phyloP scores from a whole-genome alignment of 2,888 invertebrate genomes.

The Pantelozetes paolii region DNA sequence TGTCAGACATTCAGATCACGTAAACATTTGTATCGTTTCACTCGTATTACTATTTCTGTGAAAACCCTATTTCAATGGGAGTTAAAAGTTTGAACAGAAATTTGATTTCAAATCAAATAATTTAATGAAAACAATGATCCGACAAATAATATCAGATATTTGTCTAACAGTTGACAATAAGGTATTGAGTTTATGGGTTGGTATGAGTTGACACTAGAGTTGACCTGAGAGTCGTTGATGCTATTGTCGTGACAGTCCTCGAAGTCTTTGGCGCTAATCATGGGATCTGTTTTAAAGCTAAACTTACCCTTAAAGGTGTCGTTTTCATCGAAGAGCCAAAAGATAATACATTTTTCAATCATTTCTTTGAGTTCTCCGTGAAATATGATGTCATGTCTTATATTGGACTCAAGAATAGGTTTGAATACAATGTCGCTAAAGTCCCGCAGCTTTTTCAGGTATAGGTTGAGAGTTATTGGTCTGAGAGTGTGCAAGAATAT shows the following conservation, averaged over 20 bases:
- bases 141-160: not conserved
- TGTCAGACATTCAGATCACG: not conserved
- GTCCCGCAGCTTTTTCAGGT: constrained; percentile 35
- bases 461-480: constrained; percentile 40
- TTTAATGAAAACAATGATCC: constrained; percentile 6
- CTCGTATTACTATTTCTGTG: not conserved
- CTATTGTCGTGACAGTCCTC: constrained; percentile 11
- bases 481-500: constrained; percentile 12
- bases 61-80: not conserved
- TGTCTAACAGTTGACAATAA: not conserved
- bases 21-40: not conserved
- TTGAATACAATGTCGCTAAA: constrained; percentile 28
- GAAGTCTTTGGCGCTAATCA: constrained; percentile 8
- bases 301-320: constrained; percentile 34
- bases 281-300: constrained; percentile 39
- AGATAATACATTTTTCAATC: constrained; percentile 28
- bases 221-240: constrained; percentile 9
- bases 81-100: not conserved
- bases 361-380: constrained; percentile 40
- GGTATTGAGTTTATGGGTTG: constrained; percentile 19
- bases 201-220: constrained; percentile 5
- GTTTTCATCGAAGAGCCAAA: constrained; percentile 32
- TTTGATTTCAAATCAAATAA: not conserved
- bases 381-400: constrained; percentile 37
- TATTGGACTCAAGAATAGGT: constrained; percentile 31